phyloP scores from a whole-genome alignment of 1,140 invertebrate genomes.

The Onthophagus taurus region DNA sequence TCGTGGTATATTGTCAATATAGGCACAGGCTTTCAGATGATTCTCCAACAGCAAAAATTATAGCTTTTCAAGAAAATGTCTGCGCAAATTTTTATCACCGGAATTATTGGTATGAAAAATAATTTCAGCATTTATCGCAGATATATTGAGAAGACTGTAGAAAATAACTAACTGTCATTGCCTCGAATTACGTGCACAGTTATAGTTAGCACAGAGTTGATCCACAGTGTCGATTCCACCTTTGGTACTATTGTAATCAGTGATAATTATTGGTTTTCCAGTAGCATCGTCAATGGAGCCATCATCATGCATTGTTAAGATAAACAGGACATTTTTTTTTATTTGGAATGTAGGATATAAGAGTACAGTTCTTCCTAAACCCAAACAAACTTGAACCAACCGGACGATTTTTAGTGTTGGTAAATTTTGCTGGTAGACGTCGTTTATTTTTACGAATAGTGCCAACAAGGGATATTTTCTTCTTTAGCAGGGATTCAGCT shows the following conservation, averaged over 20 bases:
- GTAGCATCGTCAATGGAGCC: constrained; percentile 2
- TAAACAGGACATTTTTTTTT: constrained; percentile 23
- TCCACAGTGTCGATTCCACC: constrained; percentile 5
- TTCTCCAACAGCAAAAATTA: not conserved
- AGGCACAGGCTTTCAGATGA: not conserved
- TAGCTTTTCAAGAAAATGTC: not conserved
- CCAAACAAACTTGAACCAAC: constrained; percentile 8
- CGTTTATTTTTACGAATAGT: constrained; percentile 32
- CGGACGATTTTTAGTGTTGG: constrained; percentile 9
- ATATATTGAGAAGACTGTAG: constrained; percentile 1
- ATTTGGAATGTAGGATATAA: constrained; percentile 27
- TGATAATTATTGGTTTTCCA: constrained; percentile 4
- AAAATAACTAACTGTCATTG: constrained; percentile 1
- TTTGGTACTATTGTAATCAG: constrained; percentile 4
- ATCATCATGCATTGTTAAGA: constrained; percentile 19
- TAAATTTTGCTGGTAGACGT: constrained; percentile 31
- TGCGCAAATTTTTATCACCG: no score
- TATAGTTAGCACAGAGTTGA: not conserved
- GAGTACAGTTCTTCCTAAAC: constrained; percentile 15
- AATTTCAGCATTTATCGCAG: not conserved
- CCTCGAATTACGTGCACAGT: not conserved
- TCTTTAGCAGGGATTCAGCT: constrained; percentile 1
- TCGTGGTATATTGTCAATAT: not conserved
- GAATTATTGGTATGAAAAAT: not conserved
- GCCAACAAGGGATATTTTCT: constrained; percentile 28